phyloP scores from a whole-genome alignment of 2,888 invertebrate genomes.

The Stomorhina lunata region DNA sequence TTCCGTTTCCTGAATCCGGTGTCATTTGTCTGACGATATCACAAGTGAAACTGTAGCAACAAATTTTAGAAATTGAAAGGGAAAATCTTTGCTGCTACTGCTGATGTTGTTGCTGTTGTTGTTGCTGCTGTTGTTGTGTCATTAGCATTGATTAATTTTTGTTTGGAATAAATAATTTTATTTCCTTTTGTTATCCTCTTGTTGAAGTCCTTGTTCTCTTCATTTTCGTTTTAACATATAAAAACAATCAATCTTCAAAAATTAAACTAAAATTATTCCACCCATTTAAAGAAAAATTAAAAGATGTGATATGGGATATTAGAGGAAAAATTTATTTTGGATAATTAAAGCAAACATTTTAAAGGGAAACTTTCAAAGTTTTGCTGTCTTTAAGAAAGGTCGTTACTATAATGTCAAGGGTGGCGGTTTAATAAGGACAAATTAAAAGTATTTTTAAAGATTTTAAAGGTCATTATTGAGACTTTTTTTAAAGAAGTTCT shows the following conservation, averaged over 20 bases:
- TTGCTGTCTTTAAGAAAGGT: slow-evolving; percentile 5
- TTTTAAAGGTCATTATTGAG: background rate
- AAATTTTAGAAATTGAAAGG: slow-evolving; percentile 59
- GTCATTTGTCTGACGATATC: slow-evolving; percentile 65
- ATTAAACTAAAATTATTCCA: slow-evolving; percentile 57
- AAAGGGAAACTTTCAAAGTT: background rate
- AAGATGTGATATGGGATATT: background rate
- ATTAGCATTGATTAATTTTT: slow-evolving; percentile 65
- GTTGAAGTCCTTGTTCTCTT: slow-evolving; percentile 1
- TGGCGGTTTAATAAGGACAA: too few relatives aligned
- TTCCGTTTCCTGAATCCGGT: slow-evolving; percentile 65
- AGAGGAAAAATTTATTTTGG: background rate
- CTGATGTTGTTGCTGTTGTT: background rate
- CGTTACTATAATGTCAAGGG: slow-evolving; percentile 1
- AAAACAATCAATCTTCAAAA: slow-evolving; percentile 63
- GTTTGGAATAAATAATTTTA: slow-evolving; percentile 45
- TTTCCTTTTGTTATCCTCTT: background rate
- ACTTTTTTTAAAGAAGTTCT: background rate
- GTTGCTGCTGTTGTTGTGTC: slow-evolving; percentile 45
- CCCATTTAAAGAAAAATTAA: slow-evolving; percentile 55
- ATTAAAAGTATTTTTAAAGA: too few relatives aligned
- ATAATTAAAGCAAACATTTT: background rate
- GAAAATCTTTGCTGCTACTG: slow-evolving; percentile 10
- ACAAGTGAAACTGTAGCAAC: slow-evolving; percentile 43
- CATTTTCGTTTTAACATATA: slow-evolving; percentile 55